Conservation (phyloP, 2,888 invertebrate genomes). For the Ophraella communa region DNA sequence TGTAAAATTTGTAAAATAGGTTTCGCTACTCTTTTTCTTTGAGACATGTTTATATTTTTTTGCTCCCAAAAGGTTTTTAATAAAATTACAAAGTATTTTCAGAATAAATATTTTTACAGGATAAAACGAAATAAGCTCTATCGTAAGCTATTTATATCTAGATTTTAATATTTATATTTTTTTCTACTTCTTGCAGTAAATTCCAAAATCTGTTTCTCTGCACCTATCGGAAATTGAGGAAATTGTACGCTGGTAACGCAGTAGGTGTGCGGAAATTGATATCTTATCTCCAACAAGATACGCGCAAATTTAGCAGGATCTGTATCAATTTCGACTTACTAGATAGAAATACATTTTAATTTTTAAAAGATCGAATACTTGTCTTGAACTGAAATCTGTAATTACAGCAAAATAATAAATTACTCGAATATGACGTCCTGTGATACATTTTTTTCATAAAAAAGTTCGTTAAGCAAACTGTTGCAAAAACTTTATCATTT, state of each 20-base stretch:
- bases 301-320: not conserved
- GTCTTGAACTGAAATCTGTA: no score
- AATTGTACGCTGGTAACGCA: not conserved
- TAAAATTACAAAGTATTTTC: no score
- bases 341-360: not conserved
- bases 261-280: not conserved
- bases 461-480: not conserved
- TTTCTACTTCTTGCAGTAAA: not conserved
- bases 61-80: no score
- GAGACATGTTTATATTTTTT: no score
- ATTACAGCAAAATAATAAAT: no score
- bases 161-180: not conserved
- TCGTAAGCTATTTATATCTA: no score
- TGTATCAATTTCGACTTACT: not conserved
- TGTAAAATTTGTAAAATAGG: no score
- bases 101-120: no score
- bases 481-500: not conserved
- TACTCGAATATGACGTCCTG: no score
- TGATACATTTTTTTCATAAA: not conserved
- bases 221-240: not conserved
- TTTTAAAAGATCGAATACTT: no score
- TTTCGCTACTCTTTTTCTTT: no score
- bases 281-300: not conserved
- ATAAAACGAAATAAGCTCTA: no score
- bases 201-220: not conserved